Percentiles rank a stretch among this genome's conserved stretches.
These are phyloP conservation scores for Alosa alosa DNA, from an alignment of 2,113 vertebrate species.

Conservation along the genomic window DNA sequence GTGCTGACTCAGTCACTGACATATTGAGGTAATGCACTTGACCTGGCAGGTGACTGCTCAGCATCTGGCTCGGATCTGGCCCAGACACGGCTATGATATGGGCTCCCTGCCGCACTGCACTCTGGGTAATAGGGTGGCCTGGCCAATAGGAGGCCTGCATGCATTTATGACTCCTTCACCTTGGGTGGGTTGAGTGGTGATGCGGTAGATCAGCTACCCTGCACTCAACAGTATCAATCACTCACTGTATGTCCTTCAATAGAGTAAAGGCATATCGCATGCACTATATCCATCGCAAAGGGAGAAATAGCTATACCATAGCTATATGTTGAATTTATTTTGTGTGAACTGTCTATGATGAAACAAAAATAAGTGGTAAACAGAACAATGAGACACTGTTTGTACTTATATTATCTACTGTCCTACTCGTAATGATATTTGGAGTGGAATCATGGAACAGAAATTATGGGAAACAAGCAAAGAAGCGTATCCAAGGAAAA, in stretches of 20 bases:
- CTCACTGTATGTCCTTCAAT: not conserved
- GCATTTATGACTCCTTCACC: not conserved
- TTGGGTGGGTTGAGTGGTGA: not conserved
- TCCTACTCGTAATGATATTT: not conserved
- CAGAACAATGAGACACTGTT: not conserved
- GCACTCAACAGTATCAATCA: not conserved
- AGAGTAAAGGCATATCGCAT: not conserved
- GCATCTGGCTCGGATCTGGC: too few species aligned
- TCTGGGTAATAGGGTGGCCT: not conserved
- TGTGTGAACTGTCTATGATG: not conserved
- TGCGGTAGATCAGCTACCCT: not conserved
- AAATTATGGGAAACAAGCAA: not conserved
- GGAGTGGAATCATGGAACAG: not conserved
- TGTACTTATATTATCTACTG: not conserved
- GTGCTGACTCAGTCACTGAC: not conserved
- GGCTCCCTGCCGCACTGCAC: not conserved
- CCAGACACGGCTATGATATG: not conserved
- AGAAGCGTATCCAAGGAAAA: not conserved
- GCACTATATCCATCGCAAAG: not conserved
- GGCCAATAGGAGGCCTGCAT: not conserved
- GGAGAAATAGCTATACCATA: not conserved
- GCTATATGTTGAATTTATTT: not conserved
- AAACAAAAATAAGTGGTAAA: not conserved
- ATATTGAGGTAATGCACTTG: not conserved
- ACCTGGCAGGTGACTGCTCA: not conserved